Percentiles rank a stretch among this genome's conserved stretches.
phyloP scores from a whole-genome alignment of 2,797 vertebrate species.

The Astyanax mexicanus region DNA sequence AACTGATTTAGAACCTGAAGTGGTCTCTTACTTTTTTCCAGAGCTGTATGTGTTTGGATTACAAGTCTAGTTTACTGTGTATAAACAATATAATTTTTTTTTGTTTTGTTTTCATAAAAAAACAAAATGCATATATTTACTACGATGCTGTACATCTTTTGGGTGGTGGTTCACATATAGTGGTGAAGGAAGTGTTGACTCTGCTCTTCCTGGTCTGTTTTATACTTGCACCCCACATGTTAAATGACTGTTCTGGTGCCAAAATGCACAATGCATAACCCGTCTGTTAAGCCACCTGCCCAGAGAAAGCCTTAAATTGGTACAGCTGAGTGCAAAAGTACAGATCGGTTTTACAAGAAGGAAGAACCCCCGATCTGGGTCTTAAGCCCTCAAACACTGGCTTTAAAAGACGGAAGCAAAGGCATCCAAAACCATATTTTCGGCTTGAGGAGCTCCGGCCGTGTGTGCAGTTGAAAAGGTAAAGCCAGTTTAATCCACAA shows the following conservation, averaged over 20 bases:
- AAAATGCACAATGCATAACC: background rate
- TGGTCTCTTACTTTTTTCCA: no score
- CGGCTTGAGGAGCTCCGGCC: background rate
- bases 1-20: no score
- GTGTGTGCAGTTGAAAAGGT: background rate
- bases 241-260: background rate
- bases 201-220: background rate
- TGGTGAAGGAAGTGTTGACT: background rate
- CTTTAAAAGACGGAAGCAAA: background rate
- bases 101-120: no score
- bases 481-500: conserved; percentile 3
- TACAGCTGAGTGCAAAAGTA: background rate
- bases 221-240: background rate
- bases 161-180: background rate
- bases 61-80: no score
- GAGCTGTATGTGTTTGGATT: no score
- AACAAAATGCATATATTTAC: no score
- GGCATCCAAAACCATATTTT: background rate
- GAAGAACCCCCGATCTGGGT: background rate
- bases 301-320: background rate
- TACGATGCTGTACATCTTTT: background rate
- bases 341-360: background rate
- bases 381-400: background rate
- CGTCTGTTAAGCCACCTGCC: background rate
- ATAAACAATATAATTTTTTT: no score